These are phyloP conservation scores for Leuciscus waleckii DNA, from an alignment of 2,797 vertebrate genomes.

Conservation along the genomic window DNA sequence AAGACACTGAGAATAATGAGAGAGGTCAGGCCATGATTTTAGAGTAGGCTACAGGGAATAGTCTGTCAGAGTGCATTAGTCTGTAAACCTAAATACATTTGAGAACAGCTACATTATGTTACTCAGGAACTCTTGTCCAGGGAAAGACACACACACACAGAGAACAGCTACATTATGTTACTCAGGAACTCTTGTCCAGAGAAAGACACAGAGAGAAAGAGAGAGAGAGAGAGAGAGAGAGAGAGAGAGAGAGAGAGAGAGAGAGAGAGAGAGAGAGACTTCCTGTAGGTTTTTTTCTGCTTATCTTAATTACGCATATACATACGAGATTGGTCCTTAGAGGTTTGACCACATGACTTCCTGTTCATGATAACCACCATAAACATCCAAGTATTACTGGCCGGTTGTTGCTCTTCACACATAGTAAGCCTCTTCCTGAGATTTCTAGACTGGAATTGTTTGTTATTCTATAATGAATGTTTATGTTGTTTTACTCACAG, in stretches of 20 bases:
- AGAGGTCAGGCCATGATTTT: background rate
- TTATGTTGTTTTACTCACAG: constrained; percentile 11
- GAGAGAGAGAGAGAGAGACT: background rate
- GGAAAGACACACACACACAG: background rate
- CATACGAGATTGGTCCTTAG: constrained; percentile 45
- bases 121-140: background rate
- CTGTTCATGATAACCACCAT: constrained; percentile 31
- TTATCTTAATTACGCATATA: constrained; percentile 39
- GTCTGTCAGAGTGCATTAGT: background rate
- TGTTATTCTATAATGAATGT: constrained; percentile 14
- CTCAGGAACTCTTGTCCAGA: constrained; percentile 2
- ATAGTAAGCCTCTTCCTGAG: constrained; percentile 27
- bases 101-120: background rate
- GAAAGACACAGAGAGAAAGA: background rate
- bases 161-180: background rate
- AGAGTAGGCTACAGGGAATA: background rate
- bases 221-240: background rate
- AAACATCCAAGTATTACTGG: constrained; percentile 29
- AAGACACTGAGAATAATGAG: background rate
- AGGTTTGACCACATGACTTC: constrained; percentile 41
- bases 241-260: constrained; percentile 5
- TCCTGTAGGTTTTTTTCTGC: constrained; percentile 43
- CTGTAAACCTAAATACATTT: background rate
- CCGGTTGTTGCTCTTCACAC: constrained; percentile 8
- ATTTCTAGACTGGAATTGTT: constrained; percentile 2